A percentile compares a stretch with the other conserved stretches of the same genome.
Evolutionary conservation across 1,140 invertebrate species (phyloP).

Genomic region (Drosophila orena): DNA sequence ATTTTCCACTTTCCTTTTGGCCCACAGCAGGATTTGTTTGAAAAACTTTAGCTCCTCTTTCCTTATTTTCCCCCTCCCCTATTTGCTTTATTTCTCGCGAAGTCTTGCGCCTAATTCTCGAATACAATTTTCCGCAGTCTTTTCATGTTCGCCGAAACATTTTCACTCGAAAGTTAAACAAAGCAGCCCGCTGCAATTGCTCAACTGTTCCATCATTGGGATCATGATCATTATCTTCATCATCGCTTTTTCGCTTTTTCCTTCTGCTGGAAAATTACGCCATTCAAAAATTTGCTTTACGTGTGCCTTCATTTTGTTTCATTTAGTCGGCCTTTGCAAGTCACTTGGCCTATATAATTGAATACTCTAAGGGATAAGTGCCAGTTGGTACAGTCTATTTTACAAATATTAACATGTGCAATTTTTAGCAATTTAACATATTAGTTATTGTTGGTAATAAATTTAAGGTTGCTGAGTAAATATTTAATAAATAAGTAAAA

Average conservation of each 20-base stretch:
- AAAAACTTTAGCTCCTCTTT: conserved; percentile 57
- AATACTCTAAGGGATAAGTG: conserved; percentile 28
- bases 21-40: conserved; percentile 42
- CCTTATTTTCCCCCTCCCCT: conserved; percentile 51
- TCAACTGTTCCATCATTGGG: conserved; percentile 40
- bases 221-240: conserved; percentile 18
- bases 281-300: conserved; percentile 75
- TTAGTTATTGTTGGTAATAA: neutral
- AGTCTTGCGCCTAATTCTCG: conserved; percentile 70
- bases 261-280: conserved; percentile 56
- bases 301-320: conserved; percentile 37
- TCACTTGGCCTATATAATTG: conserved; percentile 55
- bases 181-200: conserved; percentile 63
- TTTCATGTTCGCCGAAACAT: conserved; percentile 30
- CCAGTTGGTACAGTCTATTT: too few species aligned
- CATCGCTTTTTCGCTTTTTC: neutral
- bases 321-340: conserved; percentile 34
- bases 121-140: conserved; percentile 46
- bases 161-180: conserved; percentile 65
- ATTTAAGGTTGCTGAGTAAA: neutral
- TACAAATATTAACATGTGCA: neutral
- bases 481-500: neutral
- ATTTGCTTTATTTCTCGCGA: conserved; percentile 72
- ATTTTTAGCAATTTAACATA: neutral
- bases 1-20: conserved; percentile 2